These are phyloP conservation scores for Drosophila meridionalis DNA, from an alignment of 2,888 invertebrate species.

Conservation along the genomic window DNA sequence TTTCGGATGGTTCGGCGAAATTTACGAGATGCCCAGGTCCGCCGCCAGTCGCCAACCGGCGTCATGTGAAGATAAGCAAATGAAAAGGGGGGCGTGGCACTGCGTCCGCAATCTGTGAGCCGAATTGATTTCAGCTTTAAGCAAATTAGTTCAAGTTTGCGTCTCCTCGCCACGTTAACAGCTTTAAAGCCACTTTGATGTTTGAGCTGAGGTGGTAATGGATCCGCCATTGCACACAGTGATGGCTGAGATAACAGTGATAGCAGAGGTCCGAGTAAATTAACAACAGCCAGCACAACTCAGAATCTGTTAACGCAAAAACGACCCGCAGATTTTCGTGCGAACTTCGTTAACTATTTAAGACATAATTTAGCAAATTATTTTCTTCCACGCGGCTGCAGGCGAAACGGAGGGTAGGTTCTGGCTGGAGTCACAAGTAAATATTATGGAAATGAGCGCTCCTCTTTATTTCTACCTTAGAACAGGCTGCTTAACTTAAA, in stretches of 20 bases:
- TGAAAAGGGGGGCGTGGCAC: slow-evolving; percentile 23
- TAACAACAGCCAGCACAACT: slow-evolving; percentile 43
- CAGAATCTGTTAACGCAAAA: slow-evolving; percentile 37
- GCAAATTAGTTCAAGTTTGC: slow-evolving; percentile 51
- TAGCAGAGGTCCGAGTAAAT: slow-evolving; percentile 48
- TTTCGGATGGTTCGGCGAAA: slow-evolving; percentile 57
- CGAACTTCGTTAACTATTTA: slow-evolving; percentile 78
- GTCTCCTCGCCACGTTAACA: slow-evolving; percentile 33
- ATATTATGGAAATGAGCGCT: slow-evolving; percentile 78
- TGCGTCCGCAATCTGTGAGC: slow-evolving; percentile 1
- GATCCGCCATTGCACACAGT: not conserved
- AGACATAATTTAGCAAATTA: slow-evolving; percentile 80
- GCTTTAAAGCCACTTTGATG: slow-evolving; percentile 52
- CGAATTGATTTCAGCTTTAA: slow-evolving; percentile 56
- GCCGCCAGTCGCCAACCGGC: slow-evolving; percentile 62
- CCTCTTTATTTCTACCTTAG: slow-evolving; percentile 28
- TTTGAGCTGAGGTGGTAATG: slow-evolving; percentile 3
- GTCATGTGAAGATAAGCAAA: slow-evolving; percentile 76
- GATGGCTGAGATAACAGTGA: slow-evolving; percentile 4
- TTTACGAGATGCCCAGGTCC: slow-evolving; percentile 65
- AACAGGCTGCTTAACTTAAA: slow-evolving; percentile 46
- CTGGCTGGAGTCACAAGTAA: slow-evolving; percentile 60
- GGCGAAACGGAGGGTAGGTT: not conserved
- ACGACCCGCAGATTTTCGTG: slow-evolving; percentile 57
- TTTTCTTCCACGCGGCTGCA: slow-evolving; percentile 64